Percentiles rank a stretch among this genome's conserved stretches.
These are phyloP conservation scores for Craseonycteris thonglongyai DNA, from an alignment of 2,113 vertebrate genomes.

Conservation along the genomic window DNA sequence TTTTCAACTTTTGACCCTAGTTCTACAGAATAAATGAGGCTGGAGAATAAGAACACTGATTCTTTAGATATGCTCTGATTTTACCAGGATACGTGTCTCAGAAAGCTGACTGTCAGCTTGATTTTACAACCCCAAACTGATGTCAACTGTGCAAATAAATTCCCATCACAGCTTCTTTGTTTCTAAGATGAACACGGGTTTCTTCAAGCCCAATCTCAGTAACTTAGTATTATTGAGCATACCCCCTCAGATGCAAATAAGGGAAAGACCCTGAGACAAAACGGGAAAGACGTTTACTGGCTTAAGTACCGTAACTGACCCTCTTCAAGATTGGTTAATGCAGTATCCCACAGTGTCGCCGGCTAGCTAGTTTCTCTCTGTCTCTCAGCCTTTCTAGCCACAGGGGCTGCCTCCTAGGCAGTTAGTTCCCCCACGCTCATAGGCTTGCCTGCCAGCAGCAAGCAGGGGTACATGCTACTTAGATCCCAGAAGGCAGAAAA, in stretches of 20 bases:
- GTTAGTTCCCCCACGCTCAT: not conserved
- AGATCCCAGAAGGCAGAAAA: not conserved
- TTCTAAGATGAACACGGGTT: not conserved
- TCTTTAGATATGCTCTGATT: not conserved
- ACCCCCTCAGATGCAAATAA: not conserved
- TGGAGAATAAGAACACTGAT: not conserved
- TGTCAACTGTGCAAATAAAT: not conserved
- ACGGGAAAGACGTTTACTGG: not conserved
- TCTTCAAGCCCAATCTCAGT: not conserved
- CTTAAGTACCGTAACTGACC: not conserved
- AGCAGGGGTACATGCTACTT: not conserved
- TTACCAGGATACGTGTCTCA: not conserved
- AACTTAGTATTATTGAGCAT: not conserved
- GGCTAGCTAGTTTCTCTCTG: rapidly evolving
- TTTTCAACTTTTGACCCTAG: not conserved
- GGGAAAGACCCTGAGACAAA: not conserved
- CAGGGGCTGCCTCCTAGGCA: not conserved
- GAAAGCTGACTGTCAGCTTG: not conserved
- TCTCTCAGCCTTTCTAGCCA: not conserved
- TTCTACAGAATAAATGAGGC: not conserved
- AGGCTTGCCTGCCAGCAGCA: not conserved
- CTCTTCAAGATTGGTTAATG: not conserved
- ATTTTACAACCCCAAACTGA: not conserved
- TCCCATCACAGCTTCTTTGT: not conserved
- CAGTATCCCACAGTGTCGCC: not conserved